Evolutionary conservation across 2,888 invertebrate genomes (phyloP), one percentile per base, ranked within the genome.

Genomic region (Saturnia pavonia): DNA sequence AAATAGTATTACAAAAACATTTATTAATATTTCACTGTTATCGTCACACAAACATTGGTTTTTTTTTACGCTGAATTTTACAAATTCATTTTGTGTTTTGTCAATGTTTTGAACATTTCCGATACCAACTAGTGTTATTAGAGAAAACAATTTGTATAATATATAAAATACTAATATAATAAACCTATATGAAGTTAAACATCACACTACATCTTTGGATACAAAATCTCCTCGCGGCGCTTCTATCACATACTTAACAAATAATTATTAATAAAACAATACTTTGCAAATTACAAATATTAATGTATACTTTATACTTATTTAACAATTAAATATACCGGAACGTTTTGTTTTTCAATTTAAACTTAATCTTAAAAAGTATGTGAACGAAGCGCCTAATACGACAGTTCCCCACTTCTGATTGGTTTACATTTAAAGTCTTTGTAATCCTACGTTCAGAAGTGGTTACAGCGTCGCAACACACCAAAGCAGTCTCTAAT

Each of bases 171-270:
- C 89, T 88, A 91, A 84, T 88, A 88, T 86, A 87, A 90, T 91
- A 91, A 91, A 72, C 69, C 89, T 92, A 92, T 88, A 91, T 90
- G 91, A 91, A 92, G 89, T 88, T 86, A 83, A 82, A 88, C 88
- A 92, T 92, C 92, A 93, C 91, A 91, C 91, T 88, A 84, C 84
- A 91, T 92, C 92, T 93, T 93, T 92, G 93, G 93, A 93, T 92
- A 92, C 92, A 91, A 91, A 88, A 87, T 86, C 86, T 88, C 85
- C n/a, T 80, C 80, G 34, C 72, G 83, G 85, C 85, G 84, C 82
- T 71, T 73, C 72, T 72, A 73, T 68, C 73, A 71, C 76, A 74
- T 73, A 74, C 76, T 74, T 69, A 40, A n/a, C 16, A n/a, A 69
- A 27, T 8, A 12, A 16, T 65, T 42, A 9, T 22, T 34, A n/a